These are phyloP conservation scores for Archips crataeganus DNA, from an alignment of 2,888 invertebrate genomes.

Conservation along the genomic window DNA sequence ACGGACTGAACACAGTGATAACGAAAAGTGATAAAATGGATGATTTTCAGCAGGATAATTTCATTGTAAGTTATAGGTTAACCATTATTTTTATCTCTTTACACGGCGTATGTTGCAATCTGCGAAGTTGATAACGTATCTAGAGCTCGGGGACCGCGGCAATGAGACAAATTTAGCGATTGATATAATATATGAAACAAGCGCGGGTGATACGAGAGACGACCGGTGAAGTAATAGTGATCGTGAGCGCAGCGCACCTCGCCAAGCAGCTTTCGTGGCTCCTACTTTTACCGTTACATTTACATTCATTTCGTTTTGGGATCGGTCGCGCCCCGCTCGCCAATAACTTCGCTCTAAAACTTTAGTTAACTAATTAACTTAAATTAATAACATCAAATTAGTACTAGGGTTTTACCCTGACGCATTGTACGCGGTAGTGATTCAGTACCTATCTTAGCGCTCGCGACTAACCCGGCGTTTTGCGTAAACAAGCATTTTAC, in stretches of 20 bases:
- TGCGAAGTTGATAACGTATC: constrained; percentile 67
- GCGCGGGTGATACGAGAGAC: constrained; percentile 64
- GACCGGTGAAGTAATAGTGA: constrained; percentile 74
- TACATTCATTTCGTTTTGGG: constrained; percentile 80
- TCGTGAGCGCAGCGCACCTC: constrained; percentile 68
- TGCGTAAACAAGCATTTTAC: constrained; percentile 69
- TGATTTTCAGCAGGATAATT: constrained; percentile 67
- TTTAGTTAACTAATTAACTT: constrained; percentile 65
- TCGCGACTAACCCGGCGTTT: constrained; percentile 50
- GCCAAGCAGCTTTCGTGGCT: constrained; percentile 81
- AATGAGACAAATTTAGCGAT: constrained; percentile 49
- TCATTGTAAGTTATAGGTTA: constrained; percentile 67
- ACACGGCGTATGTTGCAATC: constrained; percentile 49
- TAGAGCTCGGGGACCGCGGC: constrained; percentile 53
- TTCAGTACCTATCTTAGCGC: constrained; percentile 54
- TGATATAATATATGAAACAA: constrained; percentile 26
- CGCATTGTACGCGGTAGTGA: constrained; percentile 49
- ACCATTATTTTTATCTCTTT: constrained; percentile 36
- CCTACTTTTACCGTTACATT: constrained; percentile 81
- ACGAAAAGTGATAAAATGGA: constrained; percentile 72
- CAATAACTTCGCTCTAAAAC: constrained; percentile 51
- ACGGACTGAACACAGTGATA: constrained; percentile 60
- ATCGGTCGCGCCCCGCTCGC: constrained; percentile 72
- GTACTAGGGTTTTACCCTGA: constrained; percentile 62
- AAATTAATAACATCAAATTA: constrained; percentile 15